A percentile compares a stretch with the other conserved stretches of the same genome.
Evolutionary conservation across 2,113 vertebrate species (phyloP).

Genomic region (Silurus meridionalis): DNA sequence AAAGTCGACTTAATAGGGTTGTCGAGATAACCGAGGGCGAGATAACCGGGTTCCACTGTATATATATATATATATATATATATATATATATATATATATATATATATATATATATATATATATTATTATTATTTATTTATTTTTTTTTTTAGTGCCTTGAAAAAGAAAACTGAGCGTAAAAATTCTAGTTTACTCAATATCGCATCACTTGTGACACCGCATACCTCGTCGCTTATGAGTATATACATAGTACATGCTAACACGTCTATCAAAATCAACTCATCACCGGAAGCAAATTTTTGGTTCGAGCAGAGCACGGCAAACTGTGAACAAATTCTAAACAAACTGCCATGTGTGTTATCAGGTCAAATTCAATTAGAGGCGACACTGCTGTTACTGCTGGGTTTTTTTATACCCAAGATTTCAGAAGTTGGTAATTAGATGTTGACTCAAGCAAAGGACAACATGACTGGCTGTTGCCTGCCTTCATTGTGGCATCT

Average conservation of each 20-base stretch:
- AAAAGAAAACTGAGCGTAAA: not conserved
- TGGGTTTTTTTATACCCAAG: constrained; percentile 62
- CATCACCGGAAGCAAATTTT: constrained; percentile 24
- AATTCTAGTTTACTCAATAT: not conserved
- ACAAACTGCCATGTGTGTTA: constrained; percentile 58
- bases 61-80: no score
- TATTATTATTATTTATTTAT: no score
- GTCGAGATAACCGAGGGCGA: no score
- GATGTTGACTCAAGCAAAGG: constrained; percentile 9
- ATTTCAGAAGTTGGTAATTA: constrained; percentile 48
- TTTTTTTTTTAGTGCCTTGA: not conserved
- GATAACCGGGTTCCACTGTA: no score
- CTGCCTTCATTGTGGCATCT: constrained; percentile 31
- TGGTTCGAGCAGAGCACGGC: constrained; percentile 7
- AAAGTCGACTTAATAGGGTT: no score
- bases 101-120: no score
- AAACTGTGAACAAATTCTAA: constrained; percentile 14
- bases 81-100: no score
- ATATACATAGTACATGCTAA: constrained; percentile 23
- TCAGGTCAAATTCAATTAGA: constrained; percentile 70
- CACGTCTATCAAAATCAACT: constrained; percentile 33
- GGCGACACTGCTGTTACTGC: constrained; percentile 64
- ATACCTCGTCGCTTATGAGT: not conserved
- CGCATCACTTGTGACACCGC: not conserved
- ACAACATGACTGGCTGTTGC: constrained; percentile 19